Evolutionary conservation across 2,888 invertebrate genomes (phyloP).

Genomic region (Xanthia icteritia): DNA sequence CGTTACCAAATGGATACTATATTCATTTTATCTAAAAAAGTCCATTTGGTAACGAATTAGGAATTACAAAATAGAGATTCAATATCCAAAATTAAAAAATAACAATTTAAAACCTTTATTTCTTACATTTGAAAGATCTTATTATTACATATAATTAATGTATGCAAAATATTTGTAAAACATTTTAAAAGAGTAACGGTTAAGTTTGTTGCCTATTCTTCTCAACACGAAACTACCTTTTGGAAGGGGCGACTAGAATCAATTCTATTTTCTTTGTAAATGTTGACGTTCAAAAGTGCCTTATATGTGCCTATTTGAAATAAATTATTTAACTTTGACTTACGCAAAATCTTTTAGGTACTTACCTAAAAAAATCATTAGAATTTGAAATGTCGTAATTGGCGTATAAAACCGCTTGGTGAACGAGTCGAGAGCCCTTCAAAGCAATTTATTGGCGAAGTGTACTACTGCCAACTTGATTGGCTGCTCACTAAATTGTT

Average conservation of each 20-base stretch:
- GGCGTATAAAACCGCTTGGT: conserved; percentile 18
- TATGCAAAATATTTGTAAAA: no score
- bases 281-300: no score
- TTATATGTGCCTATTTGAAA: no score
- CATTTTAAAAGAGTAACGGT: no score
- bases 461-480: conserved; percentile 22
- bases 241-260: no score
- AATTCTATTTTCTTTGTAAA: no score
- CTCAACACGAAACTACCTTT: no score
- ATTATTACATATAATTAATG: no score
- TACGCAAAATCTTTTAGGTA: not conserved
- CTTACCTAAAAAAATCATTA: not conserved
- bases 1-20: no score
- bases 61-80: not conserved
- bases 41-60: not conserved
- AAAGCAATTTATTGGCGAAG: conserved; percentile 32
- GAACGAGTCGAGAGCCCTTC: conserved; percentile 17
- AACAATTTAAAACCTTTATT: not conserved
- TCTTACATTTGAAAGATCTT: not conserved
- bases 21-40: not conserved
- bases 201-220: no score
- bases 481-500: conserved; percentile 38
- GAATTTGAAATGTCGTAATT: conserved; percentile 28
- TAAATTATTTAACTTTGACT: no score
- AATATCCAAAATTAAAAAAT: no score